Evolutionary conservation across 2,888 invertebrate species (phyloP).

Genomic region (Tillus elongatus): DNA sequence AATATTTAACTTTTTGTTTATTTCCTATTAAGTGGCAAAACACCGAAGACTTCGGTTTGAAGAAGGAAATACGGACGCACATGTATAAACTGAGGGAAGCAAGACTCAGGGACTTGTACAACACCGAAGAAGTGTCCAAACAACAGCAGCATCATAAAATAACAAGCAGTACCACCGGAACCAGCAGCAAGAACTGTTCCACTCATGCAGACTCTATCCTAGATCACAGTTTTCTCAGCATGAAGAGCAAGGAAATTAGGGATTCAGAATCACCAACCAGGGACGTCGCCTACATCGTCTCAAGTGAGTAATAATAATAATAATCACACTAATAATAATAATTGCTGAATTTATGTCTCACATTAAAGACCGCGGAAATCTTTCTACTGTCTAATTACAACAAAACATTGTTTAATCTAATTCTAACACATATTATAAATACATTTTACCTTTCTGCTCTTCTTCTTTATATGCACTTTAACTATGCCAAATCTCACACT

Average conservation of each 20-base stretch:
- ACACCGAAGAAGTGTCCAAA: conserved; percentile 26
- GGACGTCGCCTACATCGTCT: conserved; percentile 41
- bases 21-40: conserved; percentile 68
- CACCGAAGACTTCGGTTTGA: conserved; percentile 75
- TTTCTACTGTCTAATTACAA: too few relatives aligned
- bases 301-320: too few relatives aligned
- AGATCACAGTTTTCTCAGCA: conserved; percentile 68
- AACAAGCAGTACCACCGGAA: conserved; percentile 20
- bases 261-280: conserved; percentile 68
- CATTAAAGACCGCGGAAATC: too few relatives aligned
- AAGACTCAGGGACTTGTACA: conserved; percentile 66
- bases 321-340: too few relatives aligned
- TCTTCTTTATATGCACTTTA: too few relatives aligned
- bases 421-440: too few relatives aligned
- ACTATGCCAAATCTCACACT: too few relatives aligned
- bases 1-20: conserved; percentile 23
- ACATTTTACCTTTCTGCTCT: too few relatives aligned
- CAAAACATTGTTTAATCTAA: too few relatives aligned
- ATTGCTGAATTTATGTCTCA: too few relatives aligned
- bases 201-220: conserved; percentile 60
- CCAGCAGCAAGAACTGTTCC: conserved; percentile 25
- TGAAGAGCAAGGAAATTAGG: conserved; percentile 70
- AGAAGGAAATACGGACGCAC: conserved; percentile 78
- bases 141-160: conserved; percentile 23
- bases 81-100: conserved; percentile 78